phyloP scores from a whole-genome alignment of 2,888 invertebrate genomes.

The Aspidiotus rigidus region DNA sequence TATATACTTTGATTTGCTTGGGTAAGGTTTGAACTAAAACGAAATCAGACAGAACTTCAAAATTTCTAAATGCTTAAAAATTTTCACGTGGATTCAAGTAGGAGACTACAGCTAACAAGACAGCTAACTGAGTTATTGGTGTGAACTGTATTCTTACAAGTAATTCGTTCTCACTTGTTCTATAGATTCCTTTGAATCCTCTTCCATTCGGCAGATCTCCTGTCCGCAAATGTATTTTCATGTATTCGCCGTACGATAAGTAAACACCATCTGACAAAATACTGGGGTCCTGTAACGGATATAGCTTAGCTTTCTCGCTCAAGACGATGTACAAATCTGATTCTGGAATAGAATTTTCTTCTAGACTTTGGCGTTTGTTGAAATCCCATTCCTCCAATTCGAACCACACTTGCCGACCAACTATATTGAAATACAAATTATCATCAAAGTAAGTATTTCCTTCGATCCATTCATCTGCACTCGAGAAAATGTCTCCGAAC shows the following conservation, averaged over 20 bases:
- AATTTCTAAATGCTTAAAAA: too few species aligned
- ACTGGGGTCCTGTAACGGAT: slow-evolving; percentile 49
- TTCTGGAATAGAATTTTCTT: slow-evolving; percentile 16
- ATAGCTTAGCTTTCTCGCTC: slow-evolving; percentile 20
- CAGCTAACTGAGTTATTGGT: too few species aligned
- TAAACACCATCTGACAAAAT: slow-evolving; percentile 59
- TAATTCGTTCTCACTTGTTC: slow-evolving; percentile 48
- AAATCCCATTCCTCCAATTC: slow-evolving; percentile 57
- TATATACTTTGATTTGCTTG: too few species aligned
- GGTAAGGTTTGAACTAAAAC: too few species aligned
- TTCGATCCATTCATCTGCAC: too few species aligned
- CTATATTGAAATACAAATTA: slow-evolving; percentile 37
- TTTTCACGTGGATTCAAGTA: too few species aligned
- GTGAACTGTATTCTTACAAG: too few species aligned
- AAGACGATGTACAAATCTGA: slow-evolving; percentile 20
- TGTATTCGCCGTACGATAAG: slow-evolving; percentile 54
- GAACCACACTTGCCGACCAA: slow-evolving; percentile 60
- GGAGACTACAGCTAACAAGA: too few species aligned
- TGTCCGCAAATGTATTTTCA: slow-evolving; percentile 55
- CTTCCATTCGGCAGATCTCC: slow-evolving; percentile 55
- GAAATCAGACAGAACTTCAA: too few species aligned
- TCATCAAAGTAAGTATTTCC: too few species aligned
- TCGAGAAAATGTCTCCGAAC: neutral
- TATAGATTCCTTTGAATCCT: slow-evolving; percentile 60
- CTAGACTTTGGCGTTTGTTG: slow-evolving; percentile 41